Evolutionary conservation across 1,140 invertebrate species (phyloP).

Genomic region (Teleopsis dalmanni): DNA sequence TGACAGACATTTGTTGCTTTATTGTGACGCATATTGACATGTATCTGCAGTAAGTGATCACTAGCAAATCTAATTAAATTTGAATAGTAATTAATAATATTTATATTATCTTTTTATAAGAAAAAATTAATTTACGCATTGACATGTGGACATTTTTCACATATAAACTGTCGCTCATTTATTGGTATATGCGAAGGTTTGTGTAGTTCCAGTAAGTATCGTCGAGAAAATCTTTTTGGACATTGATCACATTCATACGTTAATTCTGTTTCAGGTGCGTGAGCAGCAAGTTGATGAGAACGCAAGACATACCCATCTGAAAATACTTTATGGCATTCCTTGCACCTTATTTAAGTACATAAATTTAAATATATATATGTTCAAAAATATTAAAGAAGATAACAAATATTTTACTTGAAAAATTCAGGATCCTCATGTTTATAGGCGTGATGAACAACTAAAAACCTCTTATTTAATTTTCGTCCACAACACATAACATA

Average conservation of each 20-base stretch:
- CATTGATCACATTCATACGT: conserved; percentile 36
- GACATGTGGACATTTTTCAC: too few species aligned
- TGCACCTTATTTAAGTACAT: too few species aligned
- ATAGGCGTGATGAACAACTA: conserved; percentile 34
- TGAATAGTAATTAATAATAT: too few species aligned
- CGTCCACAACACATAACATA: conserved; percentile 35
- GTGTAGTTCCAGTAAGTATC: conserved; percentile 32
- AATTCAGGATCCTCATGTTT: conserved; percentile 36
- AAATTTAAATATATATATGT: too few species aligned
- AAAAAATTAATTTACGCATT: not conserved
- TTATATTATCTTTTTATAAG: too few species aligned
- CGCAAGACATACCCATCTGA: conserved; percentile 1
- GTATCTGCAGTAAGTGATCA: conserved; percentile 33
- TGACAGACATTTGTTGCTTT: conserved; percentile 34
- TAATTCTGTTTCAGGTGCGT: conserved; percentile 33
- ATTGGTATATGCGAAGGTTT: conserved; percentile 35
- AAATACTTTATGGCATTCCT: too few species aligned
- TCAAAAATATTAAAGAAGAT: not conserved
- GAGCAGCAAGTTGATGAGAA: conserved; percentile 9
- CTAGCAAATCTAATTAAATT: conserved; percentile 29
- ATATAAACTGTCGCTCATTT: conserved; percentile 29
- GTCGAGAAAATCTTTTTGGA: conserved; percentile 32
- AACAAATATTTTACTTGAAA: conserved; percentile 33
- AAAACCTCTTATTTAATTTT: conserved; percentile 33
- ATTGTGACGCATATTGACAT: conserved; percentile 33